Base-by-base conservation (phyloP, 92 coral and sea anemone genomes). In the Anthopleura xanthogrammica region DNA sequence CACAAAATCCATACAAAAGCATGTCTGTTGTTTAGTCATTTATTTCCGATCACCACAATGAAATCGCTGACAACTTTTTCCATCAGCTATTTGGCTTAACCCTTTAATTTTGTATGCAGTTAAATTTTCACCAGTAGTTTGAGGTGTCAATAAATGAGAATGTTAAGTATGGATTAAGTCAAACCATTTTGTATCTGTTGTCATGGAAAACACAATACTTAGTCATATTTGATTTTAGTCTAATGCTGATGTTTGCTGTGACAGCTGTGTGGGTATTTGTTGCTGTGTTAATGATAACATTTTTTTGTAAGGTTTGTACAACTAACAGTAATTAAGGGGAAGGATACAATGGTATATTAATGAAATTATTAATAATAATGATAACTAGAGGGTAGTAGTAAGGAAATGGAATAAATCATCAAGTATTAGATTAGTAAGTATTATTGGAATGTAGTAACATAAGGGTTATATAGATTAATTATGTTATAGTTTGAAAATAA, bases 181-280 rank as follows among this genome's bases (percentile, higher is more conserved):
- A 46, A 46, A 46, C 50, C 50, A 29, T 29, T 29, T 29, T 29
- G 36, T 29, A 1, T 29, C 36, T 29, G 36, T 29, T 29, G 36
- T 29, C 36, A 29, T 29, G 36, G 36, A 29, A 29, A 29, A 29
- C 36, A 29, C 36, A 29, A 29, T 29, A 29, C 36, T 29, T 29
- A 29, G 36, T 29, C 50, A 5, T 5, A 12, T 54, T 54, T 54
- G 16, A 54, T 0, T 54, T 29, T 8, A 12, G 74, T 23, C 36
- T n/a, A 68, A 68, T 68, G 74, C 74, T 68, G 74, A 68, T 68
- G 74, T 68, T 68, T 68, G 36, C 74, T 12, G 36, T 68, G 74
- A 68, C 46, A 68, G 16, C 29, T 68, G 29, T 68, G 74, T 68
- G 74, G 36, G 74, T 68, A 68, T 62, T 62, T 62, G 70, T 68